Conservation (phyloP, 2,797 vertebrate species). For the Margarornis squamiger region DNA sequence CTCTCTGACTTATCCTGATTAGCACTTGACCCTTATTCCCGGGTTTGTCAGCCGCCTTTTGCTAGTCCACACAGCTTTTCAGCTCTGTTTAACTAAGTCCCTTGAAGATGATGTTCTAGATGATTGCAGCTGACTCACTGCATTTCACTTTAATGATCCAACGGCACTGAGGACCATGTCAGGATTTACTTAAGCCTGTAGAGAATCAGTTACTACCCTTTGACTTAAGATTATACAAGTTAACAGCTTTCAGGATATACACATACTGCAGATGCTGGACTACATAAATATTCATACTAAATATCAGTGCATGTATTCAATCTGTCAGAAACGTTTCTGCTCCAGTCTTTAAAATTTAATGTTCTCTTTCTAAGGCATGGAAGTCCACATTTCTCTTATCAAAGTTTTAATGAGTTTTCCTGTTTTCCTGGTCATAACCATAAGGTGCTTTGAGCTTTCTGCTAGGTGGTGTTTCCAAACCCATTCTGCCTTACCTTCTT, state of each 20-base stretch:
- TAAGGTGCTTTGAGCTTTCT: not conserved
- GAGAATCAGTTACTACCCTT: not conserved
- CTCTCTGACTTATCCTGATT: not conserved
- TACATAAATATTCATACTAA: conserved; percentile 9
- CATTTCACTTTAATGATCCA: conserved; percentile 9
- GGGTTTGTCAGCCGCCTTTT: not conserved
- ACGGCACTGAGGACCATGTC: not conserved
- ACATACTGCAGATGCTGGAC: not conserved
- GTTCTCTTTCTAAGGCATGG: not conserved
- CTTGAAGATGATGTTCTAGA: not conserved
- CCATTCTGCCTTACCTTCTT: not conserved
- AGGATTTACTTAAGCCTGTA: conserved; percentile 30
- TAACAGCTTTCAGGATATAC: not conserved
- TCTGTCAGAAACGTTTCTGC: not conserved
- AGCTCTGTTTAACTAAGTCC: not conserved
- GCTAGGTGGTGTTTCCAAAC: not conserved
- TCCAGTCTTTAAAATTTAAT: not conserved
- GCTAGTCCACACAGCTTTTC: not conserved
- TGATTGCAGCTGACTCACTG: not conserved
- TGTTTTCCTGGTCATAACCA: not conserved
- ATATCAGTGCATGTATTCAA: not conserved
- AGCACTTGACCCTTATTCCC: not conserved
- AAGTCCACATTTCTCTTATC: not conserved
- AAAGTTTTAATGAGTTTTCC: not conserved
- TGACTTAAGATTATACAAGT: conserved; percentile 14